These are phyloP conservation scores for Ariopsis seemanni DNA, from an alignment of 2,113 vertebrate genomes.

Conservation along the genomic window DNA sequence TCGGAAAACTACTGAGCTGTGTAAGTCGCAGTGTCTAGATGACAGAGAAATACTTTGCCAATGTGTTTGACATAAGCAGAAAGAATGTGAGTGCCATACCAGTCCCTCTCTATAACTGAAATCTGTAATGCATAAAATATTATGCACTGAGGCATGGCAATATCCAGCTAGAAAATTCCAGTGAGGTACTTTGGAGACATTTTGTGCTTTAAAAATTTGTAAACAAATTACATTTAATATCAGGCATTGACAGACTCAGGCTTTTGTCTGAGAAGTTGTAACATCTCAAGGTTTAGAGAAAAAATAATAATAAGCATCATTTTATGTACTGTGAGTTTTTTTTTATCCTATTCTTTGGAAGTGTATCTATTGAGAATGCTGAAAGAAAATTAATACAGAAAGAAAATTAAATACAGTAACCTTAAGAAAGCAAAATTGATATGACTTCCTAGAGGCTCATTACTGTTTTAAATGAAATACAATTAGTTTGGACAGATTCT, in stretches of 20 bases:
- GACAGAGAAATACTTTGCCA: slow-evolving; percentile 52
- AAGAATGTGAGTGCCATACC: slow-evolving; percentile 36
- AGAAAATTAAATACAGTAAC: not conserved
- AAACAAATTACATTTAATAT: slow-evolving; percentile 2
- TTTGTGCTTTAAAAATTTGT: slow-evolving; percentile 7
- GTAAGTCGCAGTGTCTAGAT: slow-evolving; percentile 56
- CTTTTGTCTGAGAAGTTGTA: not conserved
- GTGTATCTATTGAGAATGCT: not conserved
- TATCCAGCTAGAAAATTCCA: slow-evolving; percentile 36
- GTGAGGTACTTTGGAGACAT: slow-evolving; percentile 15
- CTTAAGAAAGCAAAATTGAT: not conserved
- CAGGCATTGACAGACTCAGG: not conserved
- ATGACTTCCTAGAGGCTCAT: slow-evolving; percentile 6
- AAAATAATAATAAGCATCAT: not conserved
- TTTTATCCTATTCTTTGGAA: not conserved
- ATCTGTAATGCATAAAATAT: slow-evolving; percentile 64
- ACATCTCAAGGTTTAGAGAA: not conserved
- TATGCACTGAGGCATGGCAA: slow-evolving; percentile 39
- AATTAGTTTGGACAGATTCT: slow-evolving; percentile 34
- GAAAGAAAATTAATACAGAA: slow-evolving; percentile 1
- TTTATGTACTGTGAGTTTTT: not conserved
- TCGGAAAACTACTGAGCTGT: slow-evolving; percentile 57
- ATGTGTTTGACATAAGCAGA: slow-evolving; percentile 60
- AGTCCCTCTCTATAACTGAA: slow-evolving; percentile 61
- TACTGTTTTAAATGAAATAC: slow-evolving; percentile 29